Base-by-base conservation (phyloP, 2,113 vertebrate genomes). In the Delphinapterus leucas region DNA sequence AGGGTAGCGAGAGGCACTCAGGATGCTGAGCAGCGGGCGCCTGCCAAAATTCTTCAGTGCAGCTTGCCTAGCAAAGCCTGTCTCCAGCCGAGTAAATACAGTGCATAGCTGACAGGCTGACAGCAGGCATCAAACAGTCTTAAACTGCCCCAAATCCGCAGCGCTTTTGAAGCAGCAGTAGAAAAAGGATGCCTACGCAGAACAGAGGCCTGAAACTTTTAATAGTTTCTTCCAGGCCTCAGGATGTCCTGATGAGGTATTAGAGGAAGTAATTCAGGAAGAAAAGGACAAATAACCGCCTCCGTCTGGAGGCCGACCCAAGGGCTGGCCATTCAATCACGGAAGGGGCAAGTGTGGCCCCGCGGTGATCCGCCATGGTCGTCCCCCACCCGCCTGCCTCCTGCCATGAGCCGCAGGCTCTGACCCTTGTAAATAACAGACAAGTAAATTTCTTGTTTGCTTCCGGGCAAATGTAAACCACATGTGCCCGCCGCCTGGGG, bases 251-350 rank as follows among this genome's bases (percentile, higher is more conserved):
- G 98, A 99, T 98, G 98, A 99, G 99, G 99, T 98, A 98, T 98
- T 99, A 98, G 98, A 99, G 99, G 99, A 99, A 99, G 98, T 98
- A 98, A 98, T 99, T 99, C 98, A 98, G 98, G 99, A 99, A 99
- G 98, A 99, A 98, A 98, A 98, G 98, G 98, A 98, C 98, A 98
- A 98, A 99, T 98, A 98, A 98, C 96, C 83, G 74, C 98, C 98
- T 99, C 98, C 96, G 95, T 98, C 97, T 98, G 98, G 71, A 90
- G 95, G 97, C 97, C 95, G 98, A 98, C 95, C 98, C 49, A 0
- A 84, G 97, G 97, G 97, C 97, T 73, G 93, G 97, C 98, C 85
- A 65, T 87, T 82, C 61, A 94, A 92, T 80, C 18, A 7, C 31
- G 8, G 95, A 98, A 96, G 74, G 71, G 95, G 92, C 91, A 41